phyloP scores from a whole-genome alignment of 2,113 vertebrate genomes.

The Sarotherodon lohbergeri region DNA sequence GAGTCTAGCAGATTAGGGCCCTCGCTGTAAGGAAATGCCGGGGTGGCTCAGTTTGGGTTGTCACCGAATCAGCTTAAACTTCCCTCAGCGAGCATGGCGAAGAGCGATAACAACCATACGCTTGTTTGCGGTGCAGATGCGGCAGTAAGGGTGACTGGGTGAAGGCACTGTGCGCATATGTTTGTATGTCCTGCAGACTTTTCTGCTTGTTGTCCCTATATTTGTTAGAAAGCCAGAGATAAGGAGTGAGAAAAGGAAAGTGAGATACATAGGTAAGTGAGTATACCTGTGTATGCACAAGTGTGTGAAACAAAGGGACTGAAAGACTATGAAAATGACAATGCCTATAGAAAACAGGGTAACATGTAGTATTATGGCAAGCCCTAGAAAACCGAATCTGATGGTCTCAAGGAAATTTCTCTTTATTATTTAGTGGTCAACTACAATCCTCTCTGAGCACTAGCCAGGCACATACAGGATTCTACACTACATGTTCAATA shows the following conservation, averaged over 20 bases:
- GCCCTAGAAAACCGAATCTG: background rate
- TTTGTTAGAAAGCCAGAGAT: slow-evolving; percentile 48
- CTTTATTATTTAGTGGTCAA: background rate
- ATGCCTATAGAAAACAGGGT: background rate
- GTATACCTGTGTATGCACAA: background rate
- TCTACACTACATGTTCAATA: background rate
- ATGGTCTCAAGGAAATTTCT: background rate
- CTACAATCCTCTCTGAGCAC: background rate
- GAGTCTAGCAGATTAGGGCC: slow-evolving; percentile 70
- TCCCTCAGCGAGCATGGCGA: slow-evolving; percentile 71
- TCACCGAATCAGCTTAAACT: slow-evolving; percentile 80
- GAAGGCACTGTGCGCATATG: slow-evolving; percentile 9
- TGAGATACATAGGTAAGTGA: slow-evolving; percentile 1
- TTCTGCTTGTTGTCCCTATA: slow-evolving; percentile 37
- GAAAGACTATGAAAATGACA: background rate
- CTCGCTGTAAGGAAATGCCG: slow-evolving; percentile 61
- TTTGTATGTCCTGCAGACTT: slow-evolving; percentile 46
- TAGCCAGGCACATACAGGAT: background rate
- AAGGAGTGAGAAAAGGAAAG: slow-evolving; percentile 21
- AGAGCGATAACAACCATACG: slow-evolving; percentile 68
- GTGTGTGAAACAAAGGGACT: background rate
- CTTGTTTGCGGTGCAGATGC: slow-evolving; percentile 63
- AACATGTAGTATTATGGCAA: background rate
- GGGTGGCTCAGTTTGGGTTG: slow-evolving; percentile 69
- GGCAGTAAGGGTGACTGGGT: slow-evolving; percentile 18